Percentiles rank a stretch among this genome's conserved stretches.
These are phyloP conservation scores for Potamilus streckersoni DNA, from an alignment of 1,140 invertebrate genomes.

Conservation along the genomic window DNA sequence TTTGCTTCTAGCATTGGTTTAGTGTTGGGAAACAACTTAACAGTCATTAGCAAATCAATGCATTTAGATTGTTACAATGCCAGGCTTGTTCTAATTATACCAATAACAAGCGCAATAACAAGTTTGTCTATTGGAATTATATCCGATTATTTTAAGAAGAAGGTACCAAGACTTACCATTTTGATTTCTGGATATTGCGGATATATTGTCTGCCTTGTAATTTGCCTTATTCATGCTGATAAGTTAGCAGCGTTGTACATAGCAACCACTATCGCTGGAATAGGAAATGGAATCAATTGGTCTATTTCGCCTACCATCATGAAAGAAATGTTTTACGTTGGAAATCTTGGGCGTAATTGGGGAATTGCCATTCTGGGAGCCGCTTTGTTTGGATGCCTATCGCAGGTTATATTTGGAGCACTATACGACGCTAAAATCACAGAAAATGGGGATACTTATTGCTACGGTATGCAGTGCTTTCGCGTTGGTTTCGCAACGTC, in stretches of 20 bases:
- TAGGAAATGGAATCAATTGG: conserved; percentile 39
- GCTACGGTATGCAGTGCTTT: conserved; percentile 17
- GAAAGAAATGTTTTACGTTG: conserved; percentile 41
- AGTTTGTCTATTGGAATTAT: conserved; percentile 33
- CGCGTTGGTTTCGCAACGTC: conserved; percentile 7
- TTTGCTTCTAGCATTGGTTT: conserved; percentile 31
- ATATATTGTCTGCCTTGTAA: not conserved
- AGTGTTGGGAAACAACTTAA: conserved; percentile 31
- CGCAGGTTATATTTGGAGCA: conserved; percentile 34
- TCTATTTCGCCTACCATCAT: conserved; percentile 38
- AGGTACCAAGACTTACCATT: conserved; percentile 20
- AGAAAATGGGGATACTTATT: conserved; percentile 3
- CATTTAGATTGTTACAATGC: conserved; percentile 23
- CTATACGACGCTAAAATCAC: conserved; percentile 32
- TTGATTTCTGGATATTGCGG: conserved; percentile 2
- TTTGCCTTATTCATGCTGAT: conserved; percentile 15
- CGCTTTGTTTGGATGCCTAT: conserved; percentile 23
- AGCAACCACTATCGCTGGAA: conserved; percentile 32
- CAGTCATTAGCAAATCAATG: conserved; percentile 25
- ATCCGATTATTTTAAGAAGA: conserved; percentile 34
- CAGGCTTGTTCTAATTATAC: conserved; percentile 32
- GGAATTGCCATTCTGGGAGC: conserved; percentile 34
- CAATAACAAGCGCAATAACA: conserved; percentile 26
- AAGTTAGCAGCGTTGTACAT: conserved; percentile 19
- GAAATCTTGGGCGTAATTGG: conserved; percentile 46